These are phyloP conservation scores for Colaptes auratus DNA, from an alignment of 2,113 vertebrate genomes.

Conservation along the genomic window DNA sequence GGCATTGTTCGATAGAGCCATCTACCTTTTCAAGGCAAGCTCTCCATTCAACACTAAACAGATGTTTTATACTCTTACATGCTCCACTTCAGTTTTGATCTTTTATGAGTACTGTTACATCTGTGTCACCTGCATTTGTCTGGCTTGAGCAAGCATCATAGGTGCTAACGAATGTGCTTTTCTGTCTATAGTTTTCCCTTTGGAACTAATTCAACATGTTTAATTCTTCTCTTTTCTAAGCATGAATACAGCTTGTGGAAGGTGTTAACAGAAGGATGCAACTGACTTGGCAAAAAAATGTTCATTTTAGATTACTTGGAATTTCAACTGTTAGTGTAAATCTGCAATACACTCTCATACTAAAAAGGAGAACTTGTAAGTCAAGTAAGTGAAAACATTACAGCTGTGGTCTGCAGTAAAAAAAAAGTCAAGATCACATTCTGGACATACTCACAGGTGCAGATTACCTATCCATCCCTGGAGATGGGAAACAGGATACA, in stretches of 20 bases:
- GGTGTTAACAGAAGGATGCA: background rate
- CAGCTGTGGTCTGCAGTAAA: background rate
- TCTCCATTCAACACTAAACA: background rate
- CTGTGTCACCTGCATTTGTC: background rate
- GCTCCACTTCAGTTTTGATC: background rate
- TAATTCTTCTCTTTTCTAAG: background rate
- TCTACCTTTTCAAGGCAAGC: constrained; percentile 7
- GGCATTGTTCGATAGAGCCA: background rate
- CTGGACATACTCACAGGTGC: background rate
- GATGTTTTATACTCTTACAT: background rate
- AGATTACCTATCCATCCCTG: background rate
- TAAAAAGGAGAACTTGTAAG: background rate
- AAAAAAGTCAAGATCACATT: background rate
- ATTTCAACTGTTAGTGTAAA: background rate
- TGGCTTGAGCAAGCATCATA: background rate
- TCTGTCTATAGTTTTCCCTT: background rate
- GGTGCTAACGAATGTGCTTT: background rate
- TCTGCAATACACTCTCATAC: background rate
- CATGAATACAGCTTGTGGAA: background rate
- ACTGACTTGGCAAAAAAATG: background rate
- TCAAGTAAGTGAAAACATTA: background rate
- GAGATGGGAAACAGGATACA: background rate
- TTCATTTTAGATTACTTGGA: background rate
- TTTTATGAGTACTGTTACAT: background rate
- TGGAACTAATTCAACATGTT: background rate